phyloP scores from a whole-genome alignment of 2,113 vertebrate genomes.

The Dinomys branickii region DNA sequence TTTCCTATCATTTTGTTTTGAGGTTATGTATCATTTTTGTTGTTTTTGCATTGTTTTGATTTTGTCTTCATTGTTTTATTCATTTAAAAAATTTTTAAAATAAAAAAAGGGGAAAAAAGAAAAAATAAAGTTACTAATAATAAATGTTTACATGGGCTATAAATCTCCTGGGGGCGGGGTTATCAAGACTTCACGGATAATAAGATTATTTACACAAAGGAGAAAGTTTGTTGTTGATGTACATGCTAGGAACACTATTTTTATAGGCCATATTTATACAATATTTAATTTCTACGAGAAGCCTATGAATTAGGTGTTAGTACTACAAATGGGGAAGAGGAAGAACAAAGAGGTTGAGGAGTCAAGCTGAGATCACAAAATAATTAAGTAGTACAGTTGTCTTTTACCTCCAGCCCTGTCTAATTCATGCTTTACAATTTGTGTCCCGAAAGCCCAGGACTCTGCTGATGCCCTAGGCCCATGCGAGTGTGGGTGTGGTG shows the following conservation, averaged over 20 bases:
- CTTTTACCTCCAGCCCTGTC: background rate
- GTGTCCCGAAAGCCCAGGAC: background rate
- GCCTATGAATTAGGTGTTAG: background rate
- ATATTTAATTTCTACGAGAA: constrained; percentile 16
- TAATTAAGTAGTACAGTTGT: background rate
- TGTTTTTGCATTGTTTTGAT: no score
- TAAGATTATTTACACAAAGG: background rate
- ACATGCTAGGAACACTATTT: background rate
- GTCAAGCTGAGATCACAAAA: background rate
- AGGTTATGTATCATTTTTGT: no score
- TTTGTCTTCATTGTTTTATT: no score
- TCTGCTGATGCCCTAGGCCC: background rate
- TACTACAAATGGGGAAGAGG: background rate
- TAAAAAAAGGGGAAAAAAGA: no score
- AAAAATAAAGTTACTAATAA: background rate
- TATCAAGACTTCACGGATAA: background rate
- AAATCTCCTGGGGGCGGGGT: background rate
- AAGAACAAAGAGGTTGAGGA: background rate
- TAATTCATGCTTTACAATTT: background rate
- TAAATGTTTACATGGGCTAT: background rate
- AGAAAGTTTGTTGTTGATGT: background rate
- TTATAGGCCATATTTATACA: background rate
- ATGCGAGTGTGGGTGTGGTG: no score
- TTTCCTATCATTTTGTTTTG: no score
- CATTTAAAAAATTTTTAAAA: no score